These are phyloP conservation scores for Syngnathus rostellatus DNA, from an alignment of 2,797 vertebrate genomes.

Conservation along the genomic window DNA sequence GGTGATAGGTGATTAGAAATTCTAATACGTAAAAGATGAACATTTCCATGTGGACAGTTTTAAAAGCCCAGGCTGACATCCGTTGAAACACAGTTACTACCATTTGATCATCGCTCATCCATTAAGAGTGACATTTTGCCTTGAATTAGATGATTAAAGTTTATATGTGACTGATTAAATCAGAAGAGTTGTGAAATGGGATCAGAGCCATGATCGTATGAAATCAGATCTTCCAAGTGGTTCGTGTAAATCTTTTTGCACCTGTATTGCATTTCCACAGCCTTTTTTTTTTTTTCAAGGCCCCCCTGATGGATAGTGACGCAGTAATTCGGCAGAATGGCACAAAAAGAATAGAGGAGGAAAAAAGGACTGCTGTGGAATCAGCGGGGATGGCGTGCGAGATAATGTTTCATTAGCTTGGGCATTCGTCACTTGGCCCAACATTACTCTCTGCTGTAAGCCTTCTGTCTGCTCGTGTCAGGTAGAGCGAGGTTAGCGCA, in stretches of 20 bases:
- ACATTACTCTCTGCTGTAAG: conserved; percentile 29
- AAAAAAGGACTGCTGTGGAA: conserved; percentile 25
- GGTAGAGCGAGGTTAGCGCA: conserved; percentile 3
- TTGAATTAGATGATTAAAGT: conserved; percentile 47
- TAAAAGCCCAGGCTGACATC: too few species aligned
- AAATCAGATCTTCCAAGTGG: not conserved
- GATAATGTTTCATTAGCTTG: conserved; percentile 59
- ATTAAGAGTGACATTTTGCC: conserved; percentile 55
- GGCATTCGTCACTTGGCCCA: conserved; percentile 42
- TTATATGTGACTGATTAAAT: conserved; percentile 50
- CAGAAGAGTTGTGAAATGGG: conserved; percentile 35
- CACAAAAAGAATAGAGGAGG: conserved; percentile 9
- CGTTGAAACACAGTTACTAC: not conserved
- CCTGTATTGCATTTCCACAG: conserved; percentile 15
- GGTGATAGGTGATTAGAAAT: conserved; percentile 4
- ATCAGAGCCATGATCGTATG: conserved; percentile 33
- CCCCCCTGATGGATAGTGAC: conserved; percentile 40
- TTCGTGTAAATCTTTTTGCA: not conserved
- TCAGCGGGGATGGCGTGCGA: conserved; percentile 4
- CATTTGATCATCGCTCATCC: conserved; percentile 29
- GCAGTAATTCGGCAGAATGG: conserved; percentile 8
- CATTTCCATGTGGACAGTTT: too few species aligned
- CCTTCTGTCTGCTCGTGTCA: conserved; percentile 9
- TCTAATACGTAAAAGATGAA: too few species aligned
- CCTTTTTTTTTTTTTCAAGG: conserved; percentile 18